Conservation (phyloP, 2,797 vertebrate species). For the Gallinago stenura region DNA sequence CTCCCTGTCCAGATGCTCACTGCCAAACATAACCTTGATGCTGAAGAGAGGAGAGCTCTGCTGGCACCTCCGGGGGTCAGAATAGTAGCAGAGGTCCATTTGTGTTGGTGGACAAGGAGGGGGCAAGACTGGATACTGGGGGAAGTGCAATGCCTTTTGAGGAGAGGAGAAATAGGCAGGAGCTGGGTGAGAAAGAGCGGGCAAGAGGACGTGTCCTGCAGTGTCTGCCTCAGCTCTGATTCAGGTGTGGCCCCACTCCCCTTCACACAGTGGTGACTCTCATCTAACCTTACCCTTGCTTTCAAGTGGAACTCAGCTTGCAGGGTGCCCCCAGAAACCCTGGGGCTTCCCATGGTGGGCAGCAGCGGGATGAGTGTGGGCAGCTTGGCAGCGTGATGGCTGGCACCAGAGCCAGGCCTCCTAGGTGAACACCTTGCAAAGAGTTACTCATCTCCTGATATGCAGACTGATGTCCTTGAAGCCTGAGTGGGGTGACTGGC, state of each 20-base stretch:
- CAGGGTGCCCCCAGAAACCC: neutral
- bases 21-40: neutral
- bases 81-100: neutral
- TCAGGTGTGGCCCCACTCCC: neutral
- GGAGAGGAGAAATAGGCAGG: neutral
- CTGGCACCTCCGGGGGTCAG: fast-evolving
- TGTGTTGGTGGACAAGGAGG: neutral
- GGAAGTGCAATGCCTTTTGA: fast-evolving
- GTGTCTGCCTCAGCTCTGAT: neutral
- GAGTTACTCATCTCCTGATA: neutral
- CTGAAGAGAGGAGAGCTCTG: neutral
- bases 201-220: neutral
- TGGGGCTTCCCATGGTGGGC: neutral
- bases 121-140: neutral
- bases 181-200: neutral
- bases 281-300: neutral
- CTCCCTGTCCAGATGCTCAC: neutral
- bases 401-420: neutral
- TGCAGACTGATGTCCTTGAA: neutral
- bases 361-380: neutral
- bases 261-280: neutral
- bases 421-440: neutral
- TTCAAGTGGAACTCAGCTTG: neutral
- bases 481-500: neutral
- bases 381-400: neutral